Base-by-base conservation (phyloP, 2,888 invertebrate species). In the Phaonia tiefii region DNA sequence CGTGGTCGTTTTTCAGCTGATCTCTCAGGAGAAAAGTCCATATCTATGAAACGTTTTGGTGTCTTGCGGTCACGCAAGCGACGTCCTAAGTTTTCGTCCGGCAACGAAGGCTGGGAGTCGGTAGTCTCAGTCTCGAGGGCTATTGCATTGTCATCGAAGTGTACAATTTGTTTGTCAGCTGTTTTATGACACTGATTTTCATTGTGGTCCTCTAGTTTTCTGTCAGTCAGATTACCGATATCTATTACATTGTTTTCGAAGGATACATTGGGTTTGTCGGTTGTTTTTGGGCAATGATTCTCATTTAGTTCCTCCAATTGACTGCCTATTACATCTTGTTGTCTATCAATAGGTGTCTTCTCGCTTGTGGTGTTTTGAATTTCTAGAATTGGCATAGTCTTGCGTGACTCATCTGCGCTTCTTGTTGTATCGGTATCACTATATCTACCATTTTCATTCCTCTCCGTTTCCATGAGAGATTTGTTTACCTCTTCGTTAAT, bases 391-490 rank as follows among this genome's bases (percentile, higher is more conserved):
- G n/a, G n/a, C n/a, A n/a, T n/a, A 5, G 10, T 37, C 22, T 26
- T 44, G 13, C 1, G n/a, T 2, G 49, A 31, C 22, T 70, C 71
- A n/a, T 71, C 60, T 10, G 42, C 75, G 20, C 71, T 77, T 15
- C 42, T 63, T 2, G 65, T 63, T 1, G 49, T 71, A 2, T 44
- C 42, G 13, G 66, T 72, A 1, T 39, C 66, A 26, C 37, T 17
- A 15, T 13, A 42, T 39, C n/a, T 3, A 10, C 15, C 20, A 26
- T 22, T 8, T 37, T 13, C 10, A n/a, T 2, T 39, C 11, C 8
- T 8, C 2, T 37, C 11, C 31, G 31, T 5, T 31, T 31, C 31
- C 8, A 8, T 8, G 3, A 3, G 31, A 5, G 31, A 31, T 2
- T 44, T 44, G 2, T 13, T 5, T 13, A 54, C 54, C 39, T 63